These are phyloP conservation scores for Cerceris ruficornis DNA, from an alignment of 2,888 invertebrate species.

Conservation along the genomic window DNA sequence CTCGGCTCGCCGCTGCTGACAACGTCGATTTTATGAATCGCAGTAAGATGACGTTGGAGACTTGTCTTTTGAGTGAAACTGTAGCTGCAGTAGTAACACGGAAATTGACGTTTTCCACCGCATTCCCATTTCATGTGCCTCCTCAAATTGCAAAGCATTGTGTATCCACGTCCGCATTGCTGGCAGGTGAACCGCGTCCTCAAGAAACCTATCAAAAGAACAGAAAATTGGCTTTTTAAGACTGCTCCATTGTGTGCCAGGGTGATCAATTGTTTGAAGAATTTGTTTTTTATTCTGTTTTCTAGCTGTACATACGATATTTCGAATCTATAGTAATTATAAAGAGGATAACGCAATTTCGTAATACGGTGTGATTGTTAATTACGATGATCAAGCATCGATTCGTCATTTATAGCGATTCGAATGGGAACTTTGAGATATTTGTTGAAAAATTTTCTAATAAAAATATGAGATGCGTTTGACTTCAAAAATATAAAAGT, in stretches of 20 bases:
- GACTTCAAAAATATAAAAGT: not conserved
- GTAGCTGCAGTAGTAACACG: conserved; percentile 75
- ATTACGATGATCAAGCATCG: not conserved
- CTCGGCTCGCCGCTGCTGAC: conserved; percentile 41
- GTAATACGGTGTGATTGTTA: not conserved
- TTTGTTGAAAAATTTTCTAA: not conserved
- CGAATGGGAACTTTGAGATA: not conserved
- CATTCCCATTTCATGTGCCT: conserved; percentile 79
- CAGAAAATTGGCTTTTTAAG: conserved; percentile 42
- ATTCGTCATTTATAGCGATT: not conserved
- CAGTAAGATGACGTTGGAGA: conserved; percentile 76
- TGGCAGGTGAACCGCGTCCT: conserved; percentile 66
- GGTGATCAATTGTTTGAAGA: not conserved
- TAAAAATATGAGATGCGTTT: not conserved
- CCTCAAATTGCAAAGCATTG: conserved; percentile 70
- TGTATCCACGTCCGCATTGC: conserved; percentile 71
- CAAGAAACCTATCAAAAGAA: conserved; percentile 66
- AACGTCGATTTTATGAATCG: conserved; percentile 74
- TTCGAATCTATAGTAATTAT: conserved; percentile 19
- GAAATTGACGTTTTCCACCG: conserved; percentile 77
- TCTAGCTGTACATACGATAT: not conserved
- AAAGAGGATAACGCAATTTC: conserved; percentile 8
- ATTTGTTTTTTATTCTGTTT: conserved; percentile 1
- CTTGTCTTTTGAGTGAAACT: conserved; percentile 78
- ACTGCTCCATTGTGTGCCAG: not conserved